These are phyloP conservation scores for Ectemnius cavifrons DNA, from an alignment of 2,888 invertebrate species.

Conservation along the genomic window DNA sequence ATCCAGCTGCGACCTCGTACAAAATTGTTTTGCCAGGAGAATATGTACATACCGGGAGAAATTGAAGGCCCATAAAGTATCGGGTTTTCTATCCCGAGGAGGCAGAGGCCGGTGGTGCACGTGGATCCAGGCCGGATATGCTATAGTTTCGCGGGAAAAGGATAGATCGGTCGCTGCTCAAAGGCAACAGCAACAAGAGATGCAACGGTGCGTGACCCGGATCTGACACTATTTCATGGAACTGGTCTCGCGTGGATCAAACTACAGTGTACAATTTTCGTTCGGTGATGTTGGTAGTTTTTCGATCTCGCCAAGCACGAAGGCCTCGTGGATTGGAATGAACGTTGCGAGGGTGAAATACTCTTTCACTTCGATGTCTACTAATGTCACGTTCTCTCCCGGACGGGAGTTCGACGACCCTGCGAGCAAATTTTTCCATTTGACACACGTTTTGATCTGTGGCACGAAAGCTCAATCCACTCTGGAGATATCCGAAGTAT, in stretches of 20 bases:
- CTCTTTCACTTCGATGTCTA: not conserved
- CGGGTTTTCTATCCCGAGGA: not conserved
- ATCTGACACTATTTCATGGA: conserved; percentile 9
- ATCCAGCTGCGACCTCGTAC: conserved; percentile 16
- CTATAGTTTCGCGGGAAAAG: not conserved
- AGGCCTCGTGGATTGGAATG: not conserved
- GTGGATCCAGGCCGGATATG: no score
- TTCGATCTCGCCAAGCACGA: conserved; percentile 4
- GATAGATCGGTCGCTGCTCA: not conserved
- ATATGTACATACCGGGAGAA: not conserved
- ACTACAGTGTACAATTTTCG: conserved; percentile 6
- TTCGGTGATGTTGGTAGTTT: not conserved
- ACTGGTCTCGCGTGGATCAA: not conserved
- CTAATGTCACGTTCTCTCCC: no score
- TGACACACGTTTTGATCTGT: no score
- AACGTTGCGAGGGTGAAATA: no score
- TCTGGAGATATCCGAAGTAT: no score
- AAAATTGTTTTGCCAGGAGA: conserved; percentile 20
- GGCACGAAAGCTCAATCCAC: no score
- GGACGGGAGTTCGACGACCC: no score
- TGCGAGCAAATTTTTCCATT: no score
- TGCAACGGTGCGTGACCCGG: conserved; percentile 6
- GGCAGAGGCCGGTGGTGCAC: no score
- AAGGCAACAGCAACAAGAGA: conserved; percentile 3
- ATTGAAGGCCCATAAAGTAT: conserved; percentile 24